A percentile compares a stretch with the other conserved stretches of the same genome.
phyloP scores from a whole-genome alignment of 2,888 invertebrate species.

The Pediacus dermestoides region DNA sequence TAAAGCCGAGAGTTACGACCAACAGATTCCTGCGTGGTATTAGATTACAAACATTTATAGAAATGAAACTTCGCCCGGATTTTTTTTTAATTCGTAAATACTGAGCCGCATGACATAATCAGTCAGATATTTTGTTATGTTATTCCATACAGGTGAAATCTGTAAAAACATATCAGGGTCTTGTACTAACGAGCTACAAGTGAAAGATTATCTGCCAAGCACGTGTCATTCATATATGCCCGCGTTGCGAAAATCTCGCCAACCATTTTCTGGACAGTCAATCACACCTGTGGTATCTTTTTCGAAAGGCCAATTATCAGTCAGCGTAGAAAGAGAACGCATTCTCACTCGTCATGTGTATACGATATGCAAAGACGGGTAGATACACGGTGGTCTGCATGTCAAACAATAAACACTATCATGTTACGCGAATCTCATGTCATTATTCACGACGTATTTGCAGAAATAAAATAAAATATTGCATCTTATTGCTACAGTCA shows the following conservation, averaged over 20 bases:
- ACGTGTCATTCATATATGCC: slow-evolving; percentile 9
- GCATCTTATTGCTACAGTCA: slow-evolving; percentile 13
- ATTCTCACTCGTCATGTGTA: not conserved
- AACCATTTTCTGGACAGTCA: not conserved
- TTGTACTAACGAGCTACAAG: slow-evolving; percentile 14
- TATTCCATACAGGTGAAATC: slow-evolving; percentile 11
- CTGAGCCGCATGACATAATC: slow-evolving; percentile 11
- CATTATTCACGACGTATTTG: slow-evolving; percentile 25
- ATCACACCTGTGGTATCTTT: slow-evolving; percentile 4
- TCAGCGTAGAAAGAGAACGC: not conserved
- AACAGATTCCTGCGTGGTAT: too few species aligned
- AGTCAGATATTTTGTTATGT: slow-evolving; percentile 8
- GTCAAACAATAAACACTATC: slow-evolving; percentile 35
- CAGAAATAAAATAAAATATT: slow-evolving; percentile 21
- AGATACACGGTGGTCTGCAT: slow-evolving; percentile 33
- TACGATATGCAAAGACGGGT: slow-evolving; percentile 14
- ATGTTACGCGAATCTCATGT: slow-evolving; percentile 32
- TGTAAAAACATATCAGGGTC: slow-evolving; percentile 12
- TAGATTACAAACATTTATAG: too few species aligned
- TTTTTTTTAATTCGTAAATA: too few species aligned
- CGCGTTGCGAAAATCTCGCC: not conserved
- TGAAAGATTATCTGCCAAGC: slow-evolving; percentile 15
- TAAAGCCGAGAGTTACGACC: too few species aligned
- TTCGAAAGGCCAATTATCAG: slow-evolving; percentile 4
- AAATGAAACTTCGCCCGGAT: too few species aligned